Evolutionary conservation across 2,797 vertebrate genomes (phyloP).

Genomic region (Characodon lateralis): DNA sequence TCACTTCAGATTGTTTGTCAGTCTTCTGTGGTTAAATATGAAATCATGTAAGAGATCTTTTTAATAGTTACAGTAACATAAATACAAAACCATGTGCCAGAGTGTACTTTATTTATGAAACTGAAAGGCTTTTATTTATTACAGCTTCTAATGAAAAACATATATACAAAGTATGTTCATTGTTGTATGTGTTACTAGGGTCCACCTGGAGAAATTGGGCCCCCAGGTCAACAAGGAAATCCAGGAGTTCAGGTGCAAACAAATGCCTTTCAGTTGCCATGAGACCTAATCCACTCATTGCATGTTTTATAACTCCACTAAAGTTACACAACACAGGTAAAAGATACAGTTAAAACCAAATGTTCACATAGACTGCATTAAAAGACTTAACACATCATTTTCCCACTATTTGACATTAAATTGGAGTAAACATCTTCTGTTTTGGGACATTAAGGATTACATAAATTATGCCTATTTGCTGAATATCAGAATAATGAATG

Average conservation of each 20-base stretch:
- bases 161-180: constrained; percentile 12
- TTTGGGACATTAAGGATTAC: neutral
- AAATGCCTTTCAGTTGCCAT: neutral
- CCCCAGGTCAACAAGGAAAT: constrained; percentile 91
- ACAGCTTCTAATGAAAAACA: constrained; percentile 13
- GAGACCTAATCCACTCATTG: constrained; percentile 5
- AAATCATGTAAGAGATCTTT: neutral
- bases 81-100: neutral
- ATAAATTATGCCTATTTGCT: neutral
- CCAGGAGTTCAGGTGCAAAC: constrained; percentile 84
- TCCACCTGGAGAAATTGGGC: constrained; percentile 86
- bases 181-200: constrained; percentile 76
- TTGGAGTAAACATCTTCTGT: neutral
- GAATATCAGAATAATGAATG: neutral
- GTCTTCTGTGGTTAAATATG: neutral
- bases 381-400: neutral
- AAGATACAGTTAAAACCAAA: neutral
- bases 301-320: neutral
- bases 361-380: neutral
- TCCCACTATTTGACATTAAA: no score
- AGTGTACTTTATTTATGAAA: constrained; percentile 10
- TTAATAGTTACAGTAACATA: neutral
- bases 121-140: constrained; percentile 5
- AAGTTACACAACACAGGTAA: neutral
- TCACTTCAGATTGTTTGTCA: neutral